Evolutionary conservation across 2,888 invertebrate genomes (phyloP).

Genomic region (Eucera pruinosa): DNA sequence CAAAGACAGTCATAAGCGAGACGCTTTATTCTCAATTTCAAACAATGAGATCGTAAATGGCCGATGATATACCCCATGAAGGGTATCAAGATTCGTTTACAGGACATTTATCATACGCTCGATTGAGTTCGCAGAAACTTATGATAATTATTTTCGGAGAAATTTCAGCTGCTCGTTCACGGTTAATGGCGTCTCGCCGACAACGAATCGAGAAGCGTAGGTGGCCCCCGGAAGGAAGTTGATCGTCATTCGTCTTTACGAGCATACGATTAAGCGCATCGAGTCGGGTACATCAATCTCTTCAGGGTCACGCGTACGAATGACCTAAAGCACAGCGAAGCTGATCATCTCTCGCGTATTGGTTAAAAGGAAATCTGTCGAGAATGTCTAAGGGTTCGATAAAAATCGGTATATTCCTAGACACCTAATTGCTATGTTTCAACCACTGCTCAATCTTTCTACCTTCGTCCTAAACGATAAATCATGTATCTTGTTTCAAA

Average conservation of each 20-base stretch:
- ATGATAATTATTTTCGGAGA: conserved; percentile 51
- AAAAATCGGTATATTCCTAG: neutral
- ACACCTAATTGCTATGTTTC: conserved; percentile 10
- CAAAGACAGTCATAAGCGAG: neutral
- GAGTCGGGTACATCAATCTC: conserved; percentile 64
- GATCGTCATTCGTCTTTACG: conserved; percentile 68
- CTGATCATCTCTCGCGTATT: conserved; percentile 25
- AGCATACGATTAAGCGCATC: conserved; percentile 60
- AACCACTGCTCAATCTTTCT: neutral
- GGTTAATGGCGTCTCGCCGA: conserved; percentile 48
- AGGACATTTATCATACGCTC: conserved; percentile 29
- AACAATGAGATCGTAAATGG: conserved; percentile 18
- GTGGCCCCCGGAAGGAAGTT: conserved; percentile 69
- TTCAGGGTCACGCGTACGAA: conserved; percentile 51
- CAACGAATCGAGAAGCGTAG: conserved; percentile 58
- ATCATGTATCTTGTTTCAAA: neutral
- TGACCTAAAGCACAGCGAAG: conserved; percentile 35
- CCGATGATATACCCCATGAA: conserved; percentile 3
- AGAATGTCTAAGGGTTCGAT: no score
- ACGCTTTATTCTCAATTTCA: conserved; percentile 5
- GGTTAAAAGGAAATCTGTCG: neutral
- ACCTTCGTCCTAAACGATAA: neutral
- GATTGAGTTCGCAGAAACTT: conserved; percentile 46
- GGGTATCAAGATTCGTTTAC: conserved; percentile 36
- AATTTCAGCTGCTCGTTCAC: conserved; percentile 24